phyloP scores from a whole-genome alignment of 2,113 vertebrate species.

The Gulo gulo region DNA sequence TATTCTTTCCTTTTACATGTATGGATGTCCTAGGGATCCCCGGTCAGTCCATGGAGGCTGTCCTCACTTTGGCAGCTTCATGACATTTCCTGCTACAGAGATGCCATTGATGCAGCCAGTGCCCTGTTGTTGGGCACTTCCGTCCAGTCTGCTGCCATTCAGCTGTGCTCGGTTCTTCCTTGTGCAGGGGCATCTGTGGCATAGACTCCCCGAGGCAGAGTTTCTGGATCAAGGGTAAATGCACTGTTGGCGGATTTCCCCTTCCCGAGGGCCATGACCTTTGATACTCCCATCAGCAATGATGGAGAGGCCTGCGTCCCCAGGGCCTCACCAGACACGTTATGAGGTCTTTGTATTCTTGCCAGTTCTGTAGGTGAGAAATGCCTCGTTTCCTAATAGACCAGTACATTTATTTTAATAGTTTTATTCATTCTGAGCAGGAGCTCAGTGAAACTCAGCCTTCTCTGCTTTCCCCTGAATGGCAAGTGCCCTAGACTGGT shows the following conservation, averaged over 20 bases:
- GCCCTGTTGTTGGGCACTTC: background rate
- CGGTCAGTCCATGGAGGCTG: background rate
- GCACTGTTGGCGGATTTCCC: background rate
- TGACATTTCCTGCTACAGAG: fast-evolving
- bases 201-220: background rate
- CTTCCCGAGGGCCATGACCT: background rate
- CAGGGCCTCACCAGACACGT: fast-evolving
- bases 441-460: background rate
- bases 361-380: background rate
- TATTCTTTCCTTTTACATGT: background rate
- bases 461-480: background rate
- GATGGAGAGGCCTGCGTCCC: background rate
- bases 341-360: background rate
- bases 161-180: background rate
- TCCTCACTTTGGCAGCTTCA: background rate
- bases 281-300: background rate
- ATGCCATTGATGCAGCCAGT: fast-evolving
- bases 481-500: background rate
- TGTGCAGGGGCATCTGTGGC: background rate
- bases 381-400: background rate
- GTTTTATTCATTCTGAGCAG: background rate
- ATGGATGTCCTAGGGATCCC: background rate
- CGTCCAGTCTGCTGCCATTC: background rate
- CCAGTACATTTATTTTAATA: background rate
- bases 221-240: background rate